phyloP scores from a whole-genome alignment of 2,113 vertebrate species.

The Heterotis niloticus region DNA sequence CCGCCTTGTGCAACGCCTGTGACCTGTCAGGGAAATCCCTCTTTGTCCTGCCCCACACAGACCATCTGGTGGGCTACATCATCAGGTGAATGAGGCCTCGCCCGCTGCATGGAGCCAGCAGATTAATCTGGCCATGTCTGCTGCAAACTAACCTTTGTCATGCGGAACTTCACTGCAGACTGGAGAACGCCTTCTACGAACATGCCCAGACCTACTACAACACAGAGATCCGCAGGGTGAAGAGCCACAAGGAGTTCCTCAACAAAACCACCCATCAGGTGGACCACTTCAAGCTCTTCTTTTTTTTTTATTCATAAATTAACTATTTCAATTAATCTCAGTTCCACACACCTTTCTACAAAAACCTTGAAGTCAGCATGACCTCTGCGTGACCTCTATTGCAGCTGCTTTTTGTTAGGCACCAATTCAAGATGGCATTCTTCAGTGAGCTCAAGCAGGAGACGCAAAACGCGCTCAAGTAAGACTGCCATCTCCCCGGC shows the following conservation, averaged over 20 bases:
- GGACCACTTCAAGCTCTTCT: slow-evolving; percentile 10
- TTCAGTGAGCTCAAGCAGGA: slow-evolving; percentile 98
- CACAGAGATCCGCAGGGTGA: slow-evolving; percentile 90
- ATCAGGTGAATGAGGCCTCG: slow-evolving; percentile 73
- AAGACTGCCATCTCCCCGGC: slow-evolving; percentile 49
- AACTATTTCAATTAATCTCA: neutral
- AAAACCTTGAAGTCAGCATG: neutral
- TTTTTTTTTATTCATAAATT: neutral
- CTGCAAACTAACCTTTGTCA: neutral
- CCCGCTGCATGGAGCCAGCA: neutral
- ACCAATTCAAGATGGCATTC: slow-evolving; percentile 98
- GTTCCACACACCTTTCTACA: neutral
- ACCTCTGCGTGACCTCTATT: slow-evolving; percentile 36
- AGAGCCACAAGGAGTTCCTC: slow-evolving; percentile 96
- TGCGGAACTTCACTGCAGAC: slow-evolving; percentile 56
- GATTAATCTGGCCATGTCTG: neutral
- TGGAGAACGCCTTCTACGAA: slow-evolving; percentile 98
- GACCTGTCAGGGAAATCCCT: slow-evolving; percentile 95
- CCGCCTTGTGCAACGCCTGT: slow-evolving; percentile 84
- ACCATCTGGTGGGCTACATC: slow-evolving; percentile 96
- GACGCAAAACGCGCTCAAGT: slow-evolving; percentile 96
- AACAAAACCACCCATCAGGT: slow-evolving; percentile 99
- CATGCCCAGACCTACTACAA: slow-evolving; percentile 97
- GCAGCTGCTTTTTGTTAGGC: slow-evolving; percentile 95
- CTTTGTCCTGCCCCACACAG: slow-evolving; percentile 94